Conservation (phyloP, 2,888 invertebrate species). For the Nudaria mundana region DNA sequence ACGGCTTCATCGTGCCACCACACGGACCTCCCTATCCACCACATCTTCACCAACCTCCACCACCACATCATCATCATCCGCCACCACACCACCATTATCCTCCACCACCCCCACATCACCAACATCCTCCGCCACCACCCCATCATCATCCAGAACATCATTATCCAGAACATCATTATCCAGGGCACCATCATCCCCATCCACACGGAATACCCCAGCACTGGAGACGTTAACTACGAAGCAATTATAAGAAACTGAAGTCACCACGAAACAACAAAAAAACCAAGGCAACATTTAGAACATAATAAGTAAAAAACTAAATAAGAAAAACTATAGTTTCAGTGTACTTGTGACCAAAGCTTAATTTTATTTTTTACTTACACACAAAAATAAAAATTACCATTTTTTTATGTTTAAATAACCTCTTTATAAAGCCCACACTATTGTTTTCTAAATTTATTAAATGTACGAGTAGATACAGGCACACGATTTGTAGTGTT, state of each 20-base stretch:
- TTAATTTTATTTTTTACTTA: no score
- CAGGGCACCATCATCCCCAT: neutral
- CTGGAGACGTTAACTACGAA: constrained; percentile 10
- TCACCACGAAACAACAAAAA: neutral
- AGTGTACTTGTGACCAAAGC: no score
- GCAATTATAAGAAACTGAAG: neutral
- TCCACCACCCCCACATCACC: constrained; percentile 14
- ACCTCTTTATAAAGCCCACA: no score
- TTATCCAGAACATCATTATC: neutral
- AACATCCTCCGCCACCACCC: constrained; percentile 16
- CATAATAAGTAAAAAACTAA: no score
- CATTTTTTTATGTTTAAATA: no score
- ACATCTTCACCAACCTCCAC: constrained; percentile 11
- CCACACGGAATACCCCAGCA: constrained; percentile 12
- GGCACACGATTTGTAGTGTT: no score
- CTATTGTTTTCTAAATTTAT: no score
- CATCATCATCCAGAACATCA: neutral
- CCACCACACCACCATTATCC: constrained; percentile 17
- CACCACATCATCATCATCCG: constrained; percentile 14
- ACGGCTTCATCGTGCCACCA: constrained; percentile 28
- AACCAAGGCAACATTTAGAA: neutral
- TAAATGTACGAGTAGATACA: no score
- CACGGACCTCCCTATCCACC: constrained; percentile 20
- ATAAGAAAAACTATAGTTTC: no score
- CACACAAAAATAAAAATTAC: no score